Evolutionary conservation across 2,113 vertebrate species (phyloP).

Genomic region (Reinhardtius hippoglossoides): DNA sequence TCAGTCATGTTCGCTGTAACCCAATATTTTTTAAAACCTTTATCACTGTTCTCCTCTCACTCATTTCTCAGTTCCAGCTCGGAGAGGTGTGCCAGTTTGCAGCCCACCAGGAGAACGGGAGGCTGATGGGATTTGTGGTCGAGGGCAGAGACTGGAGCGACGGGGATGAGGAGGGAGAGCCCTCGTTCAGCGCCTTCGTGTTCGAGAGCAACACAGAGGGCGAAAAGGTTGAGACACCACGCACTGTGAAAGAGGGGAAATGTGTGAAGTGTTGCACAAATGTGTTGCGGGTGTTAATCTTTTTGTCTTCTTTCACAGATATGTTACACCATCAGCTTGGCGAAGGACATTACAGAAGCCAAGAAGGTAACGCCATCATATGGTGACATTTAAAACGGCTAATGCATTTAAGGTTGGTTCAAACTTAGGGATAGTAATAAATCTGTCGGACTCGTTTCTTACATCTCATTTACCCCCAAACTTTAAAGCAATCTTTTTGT

Average conservation of each 20-base stretch:
- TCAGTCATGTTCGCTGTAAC: not conserved
- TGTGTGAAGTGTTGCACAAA: not conserved
- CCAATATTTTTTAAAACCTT: not conserved
- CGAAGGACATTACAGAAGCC: conserved; percentile 93
- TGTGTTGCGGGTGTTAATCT: not conserved
- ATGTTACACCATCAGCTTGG: conserved; percentile 94
- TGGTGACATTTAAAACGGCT: not conserved
- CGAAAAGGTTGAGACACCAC: conserved; percentile 86
- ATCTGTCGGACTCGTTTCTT: too few relatives aligned
- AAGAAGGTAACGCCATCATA: conserved; percentile 85
- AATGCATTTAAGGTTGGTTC: too few relatives aligned
- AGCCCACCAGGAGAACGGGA: conserved; percentile 94
- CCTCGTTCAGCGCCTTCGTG: conserved; percentile 88
- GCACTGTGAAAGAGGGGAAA: not conserved
- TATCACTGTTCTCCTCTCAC: not conserved
- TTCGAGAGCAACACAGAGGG: conserved; percentile 99
- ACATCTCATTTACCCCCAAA: too few relatives aligned
- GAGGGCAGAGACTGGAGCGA: conserved; percentile 83
- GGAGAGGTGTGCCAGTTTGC: conserved; percentile 90
- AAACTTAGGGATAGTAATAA: too few relatives aligned
- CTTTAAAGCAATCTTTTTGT: too few relatives aligned
- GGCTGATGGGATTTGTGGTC: conserved; percentile 94
- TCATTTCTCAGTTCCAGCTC: conserved; percentile 88
- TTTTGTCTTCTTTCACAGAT: conserved; percentile 83
- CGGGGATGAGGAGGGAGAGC: conserved; percentile 76